Conservation (phyloP, 2,113 vertebrate genomes). For the Aphelocoma coerulescens region DNA sequence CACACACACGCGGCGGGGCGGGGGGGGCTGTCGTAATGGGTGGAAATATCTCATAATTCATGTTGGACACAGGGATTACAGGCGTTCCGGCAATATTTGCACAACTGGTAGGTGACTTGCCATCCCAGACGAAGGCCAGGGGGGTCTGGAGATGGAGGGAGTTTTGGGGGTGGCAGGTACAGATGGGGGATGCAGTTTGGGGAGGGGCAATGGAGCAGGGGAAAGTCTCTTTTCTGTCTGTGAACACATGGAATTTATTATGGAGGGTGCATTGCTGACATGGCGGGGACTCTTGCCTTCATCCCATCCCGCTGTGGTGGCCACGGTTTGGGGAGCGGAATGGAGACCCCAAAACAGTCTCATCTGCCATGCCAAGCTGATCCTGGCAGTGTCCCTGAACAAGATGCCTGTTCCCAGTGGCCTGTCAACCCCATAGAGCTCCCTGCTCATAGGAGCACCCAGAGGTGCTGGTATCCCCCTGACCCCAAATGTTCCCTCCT, state of each 20-base stretch:
- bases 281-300: background rate
- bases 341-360: background rate
- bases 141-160: background rate
- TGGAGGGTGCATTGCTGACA: background rate
- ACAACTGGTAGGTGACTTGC: constrained; percentile 69
- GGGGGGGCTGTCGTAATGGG: constrained; percentile 28
- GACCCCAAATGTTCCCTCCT: background rate
- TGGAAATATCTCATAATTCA: constrained; percentile 60
- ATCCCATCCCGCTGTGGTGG: rapidly evolving
- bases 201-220: background rate
- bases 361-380: background rate
- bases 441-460: background rate
- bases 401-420: rapidly evolving
- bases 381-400: background rate
- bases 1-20: background rate
- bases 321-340: rapidly evolving
- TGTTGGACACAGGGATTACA: constrained; percentile 59
- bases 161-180: background rate
- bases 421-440: rapidly evolving
- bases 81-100: constrained; percentile 62
- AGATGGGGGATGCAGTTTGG: background rate
- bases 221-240: background rate
- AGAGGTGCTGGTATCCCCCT: background rate
- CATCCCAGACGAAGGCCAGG: background rate
- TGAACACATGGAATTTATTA: constrained; percentile 50